Evolutionary conservation across 2,113 vertebrate genomes (phyloP).

Genomic region (Siniperca chuatsi): DNA sequence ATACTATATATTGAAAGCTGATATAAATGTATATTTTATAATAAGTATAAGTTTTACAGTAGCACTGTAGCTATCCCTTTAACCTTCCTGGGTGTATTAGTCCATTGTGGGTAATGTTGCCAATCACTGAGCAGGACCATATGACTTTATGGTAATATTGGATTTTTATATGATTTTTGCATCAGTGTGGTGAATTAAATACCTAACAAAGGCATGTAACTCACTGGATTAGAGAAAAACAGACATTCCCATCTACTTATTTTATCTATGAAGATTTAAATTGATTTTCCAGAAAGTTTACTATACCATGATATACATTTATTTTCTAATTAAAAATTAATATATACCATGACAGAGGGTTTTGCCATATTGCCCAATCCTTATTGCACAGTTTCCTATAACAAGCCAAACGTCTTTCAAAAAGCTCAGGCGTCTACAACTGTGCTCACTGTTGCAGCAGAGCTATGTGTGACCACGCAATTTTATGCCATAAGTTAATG

Average conservation of each 20-base stretch:
- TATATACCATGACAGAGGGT: not conserved
- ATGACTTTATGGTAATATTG: not conserved
- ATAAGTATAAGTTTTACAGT: not conserved
- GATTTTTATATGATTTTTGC: not conserved
- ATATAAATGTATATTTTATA: not conserved
- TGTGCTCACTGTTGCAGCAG: not conserved
- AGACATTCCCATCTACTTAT: conserved; percentile 2
- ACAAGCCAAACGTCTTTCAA: not conserved
- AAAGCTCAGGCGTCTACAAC: not conserved
- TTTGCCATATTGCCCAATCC: not conserved
- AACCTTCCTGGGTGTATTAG: not conserved
- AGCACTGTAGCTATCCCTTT: not conserved
- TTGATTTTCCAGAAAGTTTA: not conserved
- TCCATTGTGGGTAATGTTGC: not conserved
- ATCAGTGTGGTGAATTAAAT: not conserved
- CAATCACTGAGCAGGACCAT: not conserved
- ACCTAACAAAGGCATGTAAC: no score
- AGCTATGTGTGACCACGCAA: conserved; percentile 19
- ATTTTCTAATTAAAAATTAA: not conserved
- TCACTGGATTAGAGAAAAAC: not conserved
- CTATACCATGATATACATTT: not conserved
- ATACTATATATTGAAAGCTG: not conserved
- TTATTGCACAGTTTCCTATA: not conserved
- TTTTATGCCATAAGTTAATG: conserved; percentile 40
- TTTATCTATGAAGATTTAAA: not conserved